Conservation (phyloP, 2,113 vertebrate genomes). For the Conger conger region DNA sequence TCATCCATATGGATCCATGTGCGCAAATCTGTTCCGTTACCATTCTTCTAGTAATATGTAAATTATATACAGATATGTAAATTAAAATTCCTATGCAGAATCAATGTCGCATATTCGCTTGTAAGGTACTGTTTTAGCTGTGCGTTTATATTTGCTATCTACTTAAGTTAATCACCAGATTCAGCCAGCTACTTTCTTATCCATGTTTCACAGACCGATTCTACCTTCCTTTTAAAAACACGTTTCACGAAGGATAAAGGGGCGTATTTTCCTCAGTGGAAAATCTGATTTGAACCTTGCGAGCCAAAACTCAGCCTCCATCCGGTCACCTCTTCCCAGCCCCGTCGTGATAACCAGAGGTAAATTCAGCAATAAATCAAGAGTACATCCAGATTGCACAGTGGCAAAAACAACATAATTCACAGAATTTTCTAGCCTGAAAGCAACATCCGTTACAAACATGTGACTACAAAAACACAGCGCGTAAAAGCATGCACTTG, state of each 20-base stretch:
- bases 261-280: slow-evolving; percentile 71
- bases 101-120: too few relatives aligned
- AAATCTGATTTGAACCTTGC: slow-evolving; percentile 69
- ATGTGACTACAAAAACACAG: not conserved
- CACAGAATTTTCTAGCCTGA: not conserved
- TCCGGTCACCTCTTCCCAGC: slow-evolving; percentile 50
- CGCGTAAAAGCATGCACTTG: slow-evolving; percentile 46
- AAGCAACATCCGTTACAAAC: slow-evolving; percentile 25
- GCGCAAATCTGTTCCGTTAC: too few relatives aligned
- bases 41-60: too few relatives aligned
- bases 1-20: too few relatives aligned
- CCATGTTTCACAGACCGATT: slow-evolving; percentile 28
- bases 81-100: too few relatives aligned
- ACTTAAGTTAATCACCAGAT: slow-evolving; percentile 5
- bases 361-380: not conserved
- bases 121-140: too few relatives aligned
- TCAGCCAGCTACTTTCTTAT: slow-evolving; percentile 36
- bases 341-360: slow-evolving; percentile 28
- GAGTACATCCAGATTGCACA: not conserved
- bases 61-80: too few relatives aligned
- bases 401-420: not conserved
- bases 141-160: not conserved
- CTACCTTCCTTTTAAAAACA: slow-evolving; percentile 66
- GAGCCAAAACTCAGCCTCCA: slow-evolving; percentile 48
- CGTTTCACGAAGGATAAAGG: slow-evolving; percentile 56